A percentile compares a stretch with the other conserved stretches of the same genome.
These are phyloP conservation scores for Rhombomys opimus DNA, from an alignment of 2,113 vertebrate genomes.

Conservation along the genomic window DNA sequence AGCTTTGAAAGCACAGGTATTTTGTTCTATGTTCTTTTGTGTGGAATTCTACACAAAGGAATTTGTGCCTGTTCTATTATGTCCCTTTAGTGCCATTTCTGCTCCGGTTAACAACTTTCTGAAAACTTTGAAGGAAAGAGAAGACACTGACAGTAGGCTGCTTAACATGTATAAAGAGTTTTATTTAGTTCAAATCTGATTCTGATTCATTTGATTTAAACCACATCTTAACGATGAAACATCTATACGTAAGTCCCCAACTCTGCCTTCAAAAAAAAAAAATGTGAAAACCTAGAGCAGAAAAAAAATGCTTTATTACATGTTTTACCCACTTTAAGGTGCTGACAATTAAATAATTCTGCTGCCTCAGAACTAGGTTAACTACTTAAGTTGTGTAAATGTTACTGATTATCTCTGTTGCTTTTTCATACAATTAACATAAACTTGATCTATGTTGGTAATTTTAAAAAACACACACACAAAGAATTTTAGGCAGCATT, in stretches of 20 bases:
- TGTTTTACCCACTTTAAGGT: conserved; percentile 78
- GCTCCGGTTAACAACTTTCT: background rate
- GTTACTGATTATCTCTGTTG: conserved; percentile 84
- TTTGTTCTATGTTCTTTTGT: background rate
- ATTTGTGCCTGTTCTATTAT: background rate
- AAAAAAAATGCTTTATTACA: conserved; percentile 46
- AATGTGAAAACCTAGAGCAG: background rate
- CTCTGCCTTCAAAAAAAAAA: background rate
- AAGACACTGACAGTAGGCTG: background rate
- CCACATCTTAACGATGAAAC: background rate
- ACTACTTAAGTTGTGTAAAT: conserved; percentile 84
- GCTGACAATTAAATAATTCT: conserved; percentile 82
- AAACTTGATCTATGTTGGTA: conserved; percentile 85
- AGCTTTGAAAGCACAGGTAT: conserved; percentile 23
- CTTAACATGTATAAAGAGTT: conserved; percentile 56
- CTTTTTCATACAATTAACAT: conserved; percentile 86
- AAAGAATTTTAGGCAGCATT: conserved; percentile 81
- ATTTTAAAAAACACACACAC: conserved; percentile 78
- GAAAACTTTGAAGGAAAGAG: conserved; percentile 11
- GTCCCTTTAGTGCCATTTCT: conserved; percentile 42
- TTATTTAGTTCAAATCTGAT: conserved; percentile 10
- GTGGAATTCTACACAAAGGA: conserved; percentile 45
- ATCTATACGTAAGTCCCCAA: background rate
- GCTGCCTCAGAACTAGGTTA: conserved; percentile 84
- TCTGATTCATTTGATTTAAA: conserved; percentile 61